Base-by-base conservation (phyloP, 2,797 vertebrate genomes). In the Craterocephalus amniculus region DNA sequence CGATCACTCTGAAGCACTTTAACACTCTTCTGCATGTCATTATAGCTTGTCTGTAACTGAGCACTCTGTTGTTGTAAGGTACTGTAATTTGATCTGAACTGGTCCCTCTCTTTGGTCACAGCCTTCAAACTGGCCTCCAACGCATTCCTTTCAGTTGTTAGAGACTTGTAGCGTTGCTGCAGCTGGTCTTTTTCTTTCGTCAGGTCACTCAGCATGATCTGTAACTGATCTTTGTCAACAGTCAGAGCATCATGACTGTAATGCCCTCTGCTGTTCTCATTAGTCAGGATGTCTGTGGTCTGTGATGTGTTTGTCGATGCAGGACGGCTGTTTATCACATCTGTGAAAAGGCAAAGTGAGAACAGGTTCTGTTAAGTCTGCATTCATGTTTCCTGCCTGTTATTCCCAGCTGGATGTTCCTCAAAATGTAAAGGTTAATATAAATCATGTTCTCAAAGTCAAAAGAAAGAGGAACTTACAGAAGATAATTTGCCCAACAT, bases 401-500 rank as follows among this genome's bases (percentile, higher is more conserved):
- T 18, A 36, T 55, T 29, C 26, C 27, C n/a, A 54, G 16, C 0
- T 67, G 12, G 0, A 38, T 1, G 35, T 36, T 36, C 35, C 16
- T 9, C 34, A 34, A 54, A 55, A n/a, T n/a, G n/a, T n/a, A n/a
- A n/a, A n/a, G n/a, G n/a, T n/a, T n/a, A n/a, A n/a, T n/a, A n/a
- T n/a, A n/a, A n/a, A n/a, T n/a, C n/a, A n/a, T n/a, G n/a, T n/a
- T n/a, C n/a, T n/a, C n/a, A n/a, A n/a, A 22, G 38, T 55, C 3
- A 32, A 54, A 22, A 55, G 16, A 38, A 5, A 22, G 43, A 20
- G 13, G 16, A 0, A 76, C 87, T 83, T 52, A 89, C 89, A 81
- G 83, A 63, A 61, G 67, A 86, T 20, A 6, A 79, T 8, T 49
- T 85, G 87, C 70, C 76, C 86, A 0, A 90, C 36, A 54, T 82